phyloP scores from a whole-genome alignment of 2,797 vertebrate species.

The Rhynchonycteris naso region DNA sequence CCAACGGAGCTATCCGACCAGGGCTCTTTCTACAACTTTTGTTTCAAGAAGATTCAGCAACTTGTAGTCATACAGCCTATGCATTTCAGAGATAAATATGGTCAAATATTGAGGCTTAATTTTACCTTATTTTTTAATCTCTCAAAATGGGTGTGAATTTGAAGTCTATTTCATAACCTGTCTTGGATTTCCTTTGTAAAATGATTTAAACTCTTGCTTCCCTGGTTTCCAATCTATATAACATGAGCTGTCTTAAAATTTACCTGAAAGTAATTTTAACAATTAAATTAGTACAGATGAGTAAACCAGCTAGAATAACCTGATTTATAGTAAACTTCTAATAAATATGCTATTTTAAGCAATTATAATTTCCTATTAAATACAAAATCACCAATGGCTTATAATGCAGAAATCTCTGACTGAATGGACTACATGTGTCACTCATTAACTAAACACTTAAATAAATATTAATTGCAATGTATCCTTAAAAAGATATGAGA shows the following conservation, averaged over 20 bases:
- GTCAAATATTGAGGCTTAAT: neutral
- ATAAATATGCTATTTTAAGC: neutral
- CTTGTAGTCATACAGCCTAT: neutral
- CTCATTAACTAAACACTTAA: neutral
- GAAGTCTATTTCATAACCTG: neutral
- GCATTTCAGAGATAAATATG: neutral
- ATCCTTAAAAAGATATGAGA: neutral
- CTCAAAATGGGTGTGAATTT: neutral
- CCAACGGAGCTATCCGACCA: too few species aligned
- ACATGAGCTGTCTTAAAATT: neutral
- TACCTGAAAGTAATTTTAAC: neutral
- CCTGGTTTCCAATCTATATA: neutral
- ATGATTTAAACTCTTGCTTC: neutral
- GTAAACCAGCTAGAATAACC: neutral
- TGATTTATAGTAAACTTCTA: neutral
- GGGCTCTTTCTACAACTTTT: neutral
- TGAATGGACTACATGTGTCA: neutral
- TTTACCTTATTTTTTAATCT: neutral
- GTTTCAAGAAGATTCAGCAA: neutral
- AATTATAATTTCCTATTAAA: slow-evolving; percentile 1
- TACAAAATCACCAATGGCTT: neutral
- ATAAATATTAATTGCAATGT: neutral
- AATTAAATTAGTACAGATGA: neutral
- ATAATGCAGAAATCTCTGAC: neutral
- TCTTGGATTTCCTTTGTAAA: neutral